Evolutionary conservation across 1,140 invertebrate genomes (phyloP), one percentile per base, ranked within the genome.

Genomic region (Drosophila lowei): DNA sequence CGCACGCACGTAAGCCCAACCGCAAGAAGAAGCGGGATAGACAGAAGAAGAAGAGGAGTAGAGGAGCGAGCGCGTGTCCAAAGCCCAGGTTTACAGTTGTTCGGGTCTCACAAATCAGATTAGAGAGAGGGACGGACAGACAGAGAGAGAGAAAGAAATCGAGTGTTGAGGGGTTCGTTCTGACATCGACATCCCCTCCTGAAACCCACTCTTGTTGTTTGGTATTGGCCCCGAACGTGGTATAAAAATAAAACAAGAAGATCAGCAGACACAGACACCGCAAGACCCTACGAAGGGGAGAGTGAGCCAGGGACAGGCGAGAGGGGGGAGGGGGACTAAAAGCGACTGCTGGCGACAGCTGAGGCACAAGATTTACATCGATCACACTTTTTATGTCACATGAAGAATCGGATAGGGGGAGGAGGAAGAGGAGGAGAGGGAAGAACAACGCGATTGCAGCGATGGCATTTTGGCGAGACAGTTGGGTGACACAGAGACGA

Each of bases 321-420:
- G 28, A 6, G 50, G 15, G 48, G 42, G 49, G 42, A 25, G 47
- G 28, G 23, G 34, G 38, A 50, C 34, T 13, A 11, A 38, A 30
- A 48, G 34, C 43, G 46, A 57, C 2, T 16, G 15, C 47, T 70
- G 49, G 54, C 66, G 77, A 74, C 81, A 85, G 81, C 81, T 86
- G 81, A 86, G 59, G 38, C 77, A 67, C 68, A 74, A 75, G 68
- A 81, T 83, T 88, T 83, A 88, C 78, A 88, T 88, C 83, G 67
- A 88, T 88, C 83, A 88, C 83, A 81, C 81, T 81, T 88, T 88
- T 88, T 83, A 88, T 88, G 78, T 81, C 83, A 86, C 83, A 86
- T 86, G 83, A 72, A 86, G 63, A 80, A 42, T 48, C 49, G 34
- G 1, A 5, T 11, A 0, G 30, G 3, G 9, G 28, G 42, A 16